Evolutionary conservation across 2,113 vertebrate genomes (phyloP).

Genomic region (Etia nguti): DNA sequence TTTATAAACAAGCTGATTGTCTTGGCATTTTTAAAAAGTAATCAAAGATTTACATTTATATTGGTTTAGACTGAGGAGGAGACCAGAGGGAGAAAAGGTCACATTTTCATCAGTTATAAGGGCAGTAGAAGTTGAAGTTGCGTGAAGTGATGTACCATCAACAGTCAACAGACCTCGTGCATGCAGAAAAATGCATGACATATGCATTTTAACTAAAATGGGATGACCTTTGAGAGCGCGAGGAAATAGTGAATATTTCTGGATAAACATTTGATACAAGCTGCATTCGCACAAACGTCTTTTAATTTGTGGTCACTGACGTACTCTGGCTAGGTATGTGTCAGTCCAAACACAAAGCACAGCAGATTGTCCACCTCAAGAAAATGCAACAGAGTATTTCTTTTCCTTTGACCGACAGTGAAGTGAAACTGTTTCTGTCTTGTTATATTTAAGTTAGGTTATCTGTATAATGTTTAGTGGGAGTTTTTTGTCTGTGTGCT

Average conservation of each 20-base stretch:
- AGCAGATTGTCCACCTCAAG: neutral
- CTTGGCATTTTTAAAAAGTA: neutral
- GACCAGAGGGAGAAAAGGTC: neutral
- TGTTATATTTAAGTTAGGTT: neutral
- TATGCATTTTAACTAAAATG: neutral
- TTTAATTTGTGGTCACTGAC: neutral
- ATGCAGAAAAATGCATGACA: neutral
- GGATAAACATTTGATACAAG: neutral
- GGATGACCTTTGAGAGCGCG: neutral
- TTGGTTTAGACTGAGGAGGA: neutral
- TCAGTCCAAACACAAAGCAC: neutral
- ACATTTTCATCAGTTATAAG: neutral
- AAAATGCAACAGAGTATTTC: neutral
- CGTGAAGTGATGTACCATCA: neutral
- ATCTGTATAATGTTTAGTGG: neutral
- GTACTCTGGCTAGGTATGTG: neutral
- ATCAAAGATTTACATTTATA: neutral
- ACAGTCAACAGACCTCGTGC: neutral
- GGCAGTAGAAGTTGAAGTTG: neutral
- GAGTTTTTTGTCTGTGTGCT: neutral
- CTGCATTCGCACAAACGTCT: neutral
- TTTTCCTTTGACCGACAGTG: neutral
- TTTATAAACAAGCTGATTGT: neutral
- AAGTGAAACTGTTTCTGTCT: neutral
- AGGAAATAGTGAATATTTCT: neutral